Percentiles rank a stretch among this genome's conserved stretches.
phyloP scores from a whole-genome alignment of 2,113 vertebrate genomes.

The Mixornis gularis region DNA sequence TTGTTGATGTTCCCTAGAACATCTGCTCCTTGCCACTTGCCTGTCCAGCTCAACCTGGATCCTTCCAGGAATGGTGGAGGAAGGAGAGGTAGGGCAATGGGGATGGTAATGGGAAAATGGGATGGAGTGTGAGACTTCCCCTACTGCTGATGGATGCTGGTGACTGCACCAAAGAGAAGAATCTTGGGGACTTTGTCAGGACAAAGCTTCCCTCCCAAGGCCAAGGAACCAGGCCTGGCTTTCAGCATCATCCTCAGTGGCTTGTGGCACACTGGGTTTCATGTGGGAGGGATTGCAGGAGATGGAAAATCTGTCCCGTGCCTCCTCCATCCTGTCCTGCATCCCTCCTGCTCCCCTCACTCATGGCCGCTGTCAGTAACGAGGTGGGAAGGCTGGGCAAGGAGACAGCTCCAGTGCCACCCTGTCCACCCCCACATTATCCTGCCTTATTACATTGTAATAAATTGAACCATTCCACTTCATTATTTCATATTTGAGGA shows the following conservation, averaged over 20 bases:
- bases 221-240: neutral
- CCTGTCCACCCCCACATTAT: slow-evolving; percentile 66
- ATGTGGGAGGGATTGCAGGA: neutral
- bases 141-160: neutral
- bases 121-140: neutral
- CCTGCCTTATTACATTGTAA: slow-evolving; percentile 73
- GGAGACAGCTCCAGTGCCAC: slow-evolving; percentile 18
- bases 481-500: slow-evolving; percentile 81
- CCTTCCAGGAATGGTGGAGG: neutral
- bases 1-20: neutral
- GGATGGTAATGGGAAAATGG: neutral
- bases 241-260: neutral
- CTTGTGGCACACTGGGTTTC: accelerated
- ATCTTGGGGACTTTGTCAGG: neutral
- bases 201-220: neutral
- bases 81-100: neutral
- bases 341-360: neutral
- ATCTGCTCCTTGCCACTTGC: neutral
- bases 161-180: neutral
- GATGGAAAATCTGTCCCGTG: accelerated
- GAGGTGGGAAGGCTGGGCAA: slow-evolving; percentile 51
- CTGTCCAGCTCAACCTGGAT: neutral
- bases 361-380: neutral
- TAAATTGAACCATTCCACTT: slow-evolving; percentile 79
- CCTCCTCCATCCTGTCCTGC: accelerated